A percentile compares a stretch with the other conserved stretches of the same genome.
These are phyloP conservation scores for Pampusana beccarii DNA, from an alignment of 2,113 vertebrate species.

Conservation along the genomic window DNA sequence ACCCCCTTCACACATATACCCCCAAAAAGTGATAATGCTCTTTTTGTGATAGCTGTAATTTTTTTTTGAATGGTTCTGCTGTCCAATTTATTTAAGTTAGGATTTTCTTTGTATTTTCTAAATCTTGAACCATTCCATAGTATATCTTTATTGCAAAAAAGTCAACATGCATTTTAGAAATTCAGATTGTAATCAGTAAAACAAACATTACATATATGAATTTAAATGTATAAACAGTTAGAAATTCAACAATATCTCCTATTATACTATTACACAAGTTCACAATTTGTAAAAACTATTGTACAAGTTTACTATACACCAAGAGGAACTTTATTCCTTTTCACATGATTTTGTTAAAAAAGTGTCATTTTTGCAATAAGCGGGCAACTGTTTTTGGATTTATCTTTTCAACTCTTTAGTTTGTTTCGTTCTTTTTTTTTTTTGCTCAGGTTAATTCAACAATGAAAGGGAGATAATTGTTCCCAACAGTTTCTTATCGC, in stretches of 20 bases:
- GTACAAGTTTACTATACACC: constrained; percentile 86
- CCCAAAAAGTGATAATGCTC: constrained; percentile 75
- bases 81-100: constrained; percentile 75
- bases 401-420: neutral
- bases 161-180: constrained; percentile 99
- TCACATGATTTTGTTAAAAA: constrained; percentile 77
- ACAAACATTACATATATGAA: constrained; percentile 98
- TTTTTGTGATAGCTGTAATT: constrained; percentile 79
- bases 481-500: neutral
- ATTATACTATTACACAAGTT: constrained; percentile 89
- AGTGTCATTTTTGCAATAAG: neutral
- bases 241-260: constrained; percentile 95
- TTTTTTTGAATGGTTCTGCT: constrained; percentile 88
- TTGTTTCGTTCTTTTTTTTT: neutral
- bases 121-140: constrained; percentile 87
- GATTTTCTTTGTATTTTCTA: constrained; percentile 65
- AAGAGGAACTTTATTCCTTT: constrained; percentile 77
- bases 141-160: constrained; percentile 96
- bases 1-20: neutral
- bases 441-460: neutral
- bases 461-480: neutral
- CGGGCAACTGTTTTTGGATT: neutral
- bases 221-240: constrained; percentile 99
- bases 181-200: constrained; percentile 95
- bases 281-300: constrained; percentile 91